Conservation (phyloP, 2,888 invertebrate genomes). For the Halocaridina rubra region DNA sequence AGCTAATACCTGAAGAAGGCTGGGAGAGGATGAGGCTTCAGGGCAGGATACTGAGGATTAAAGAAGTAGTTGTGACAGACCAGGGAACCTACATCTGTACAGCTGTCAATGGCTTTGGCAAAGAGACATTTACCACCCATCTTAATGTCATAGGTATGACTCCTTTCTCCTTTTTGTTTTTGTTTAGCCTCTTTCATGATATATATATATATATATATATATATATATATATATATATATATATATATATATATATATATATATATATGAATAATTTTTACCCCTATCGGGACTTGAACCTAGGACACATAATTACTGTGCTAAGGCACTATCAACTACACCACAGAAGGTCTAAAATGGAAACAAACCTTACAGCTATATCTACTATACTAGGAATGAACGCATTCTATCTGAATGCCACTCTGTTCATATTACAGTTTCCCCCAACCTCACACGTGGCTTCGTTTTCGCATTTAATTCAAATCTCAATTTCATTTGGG, state of each 20-base stretch:
- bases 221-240: not conserved
- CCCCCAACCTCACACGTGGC: too few species aligned
- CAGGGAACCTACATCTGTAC: slow-evolving; percentile 44
- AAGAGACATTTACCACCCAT: slow-evolving; percentile 32
- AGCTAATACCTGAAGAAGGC: slow-evolving; percentile 32
- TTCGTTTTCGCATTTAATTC: too few species aligned
- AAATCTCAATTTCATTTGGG: too few species aligned
- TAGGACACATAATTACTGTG: too few species aligned
- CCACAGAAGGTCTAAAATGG: too few species aligned
- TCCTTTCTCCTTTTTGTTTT: not conserved
- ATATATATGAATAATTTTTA: not conserved
- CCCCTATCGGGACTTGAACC: too few species aligned
- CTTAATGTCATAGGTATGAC: slow-evolving; percentile 40
- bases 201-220: not conserved
- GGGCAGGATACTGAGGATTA: slow-evolving; percentile 32
- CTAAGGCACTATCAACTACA: too few species aligned
- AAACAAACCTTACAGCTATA: too few species aligned
- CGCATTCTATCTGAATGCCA: too few species aligned
- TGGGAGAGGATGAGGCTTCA: slow-evolving; percentile 44
- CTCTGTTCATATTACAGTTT: too few species aligned
- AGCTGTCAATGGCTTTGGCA: slow-evolving; percentile 58
- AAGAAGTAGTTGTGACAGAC: slow-evolving; percentile 17
- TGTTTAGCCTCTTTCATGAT: not conserved
- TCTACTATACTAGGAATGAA: too few species aligned
- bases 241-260: not conserved